phyloP scores from a whole-genome alignment of 2,113 vertebrate genomes.

The Dunckerocampus dactyliophorus region DNA sequence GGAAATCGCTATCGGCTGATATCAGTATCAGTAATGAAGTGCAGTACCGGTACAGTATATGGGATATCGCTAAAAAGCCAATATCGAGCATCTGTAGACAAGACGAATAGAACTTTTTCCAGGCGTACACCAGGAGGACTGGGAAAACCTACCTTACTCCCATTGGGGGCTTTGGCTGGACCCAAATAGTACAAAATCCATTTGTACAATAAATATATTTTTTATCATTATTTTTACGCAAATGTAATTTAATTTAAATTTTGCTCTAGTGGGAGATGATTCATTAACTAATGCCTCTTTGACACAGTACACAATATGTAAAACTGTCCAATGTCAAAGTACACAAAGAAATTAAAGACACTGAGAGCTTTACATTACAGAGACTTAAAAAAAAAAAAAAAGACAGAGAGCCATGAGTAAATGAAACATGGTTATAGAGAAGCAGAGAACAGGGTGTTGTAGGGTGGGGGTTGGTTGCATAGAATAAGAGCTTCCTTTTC shows the following conservation, averaged over 20 bases:
- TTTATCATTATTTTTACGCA: not conserved
- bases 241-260: not conserved
- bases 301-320: not conserved
- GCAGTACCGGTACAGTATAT: too few relatives aligned
- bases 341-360: not conserved
- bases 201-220: not conserved
- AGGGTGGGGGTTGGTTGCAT: slow-evolving; percentile 3
- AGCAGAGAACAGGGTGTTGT: slow-evolving; percentile 1
- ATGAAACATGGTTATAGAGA: slow-evolving; percentile 4
- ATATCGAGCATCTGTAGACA: too few relatives aligned
- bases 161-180: too few relatives aligned
- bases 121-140: too few relatives aligned
- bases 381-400: not conserved
- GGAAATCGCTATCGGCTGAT: too few relatives aligned
- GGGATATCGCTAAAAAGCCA: too few relatives aligned
- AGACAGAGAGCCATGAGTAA: not conserved
- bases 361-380: not conserved
- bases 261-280: not conserved
- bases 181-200: too few relatives aligned
- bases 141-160: too few relatives aligned
- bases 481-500: slow-evolving; percentile 44
- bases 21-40: too few relatives aligned
- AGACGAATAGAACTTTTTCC: too few relatives aligned
- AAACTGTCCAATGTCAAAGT: not conserved
- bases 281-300: not conserved